Evolutionary conservation across 2,797 vertebrate species (phyloP), one percentile per base, ranked within the genome.

Genomic region (Crocodylus rhombifer): DNA sequence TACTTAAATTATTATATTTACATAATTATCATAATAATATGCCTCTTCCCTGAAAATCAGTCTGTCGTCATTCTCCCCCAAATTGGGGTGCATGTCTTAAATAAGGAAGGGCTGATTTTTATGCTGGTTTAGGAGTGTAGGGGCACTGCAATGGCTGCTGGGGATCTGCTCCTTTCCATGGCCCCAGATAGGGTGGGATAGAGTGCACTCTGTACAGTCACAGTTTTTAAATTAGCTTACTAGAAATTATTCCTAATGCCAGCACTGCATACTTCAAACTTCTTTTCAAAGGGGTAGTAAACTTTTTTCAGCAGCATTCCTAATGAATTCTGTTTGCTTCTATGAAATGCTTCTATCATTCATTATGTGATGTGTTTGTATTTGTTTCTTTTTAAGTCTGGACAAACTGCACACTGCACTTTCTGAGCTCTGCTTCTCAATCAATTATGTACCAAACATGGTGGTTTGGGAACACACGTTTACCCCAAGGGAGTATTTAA

Each of bases 341-440:
- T 16, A 84, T 58, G 77, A 94, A 82, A 81, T 36, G 65, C 82
- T 93, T 91, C 76, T 42, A 17, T 88, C 4, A 89, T 96, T 87
- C 78, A 51, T 94, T 89, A 57, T 87, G 20, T 90, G 51, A 75
- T 85, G 25, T 73, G 58, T n/a, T 8, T 91, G 4, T 86, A 42
- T 42, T 8, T 42, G 42, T 42, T 42, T 42, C 42, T 97, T 23
- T 93, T 92, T 89, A 95, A 98, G 98, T 97, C 98, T 99, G 98
- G 99, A 99, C 97, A 99, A 99, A 98, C 98, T 99, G 96, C 99
- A 99, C 98, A 99, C 99, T 85, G 99, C 99, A 60, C 98, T 99
- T 97, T 99, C 99, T 67, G 99, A 99, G 91, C 99, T 99, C 97
- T 99, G 99, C 97, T 99, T 99, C 98, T 99, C 99, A 96, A 99